Conservation (phyloP, 2,797 vertebrate species). For the Cryptoprocta ferox region DNA sequence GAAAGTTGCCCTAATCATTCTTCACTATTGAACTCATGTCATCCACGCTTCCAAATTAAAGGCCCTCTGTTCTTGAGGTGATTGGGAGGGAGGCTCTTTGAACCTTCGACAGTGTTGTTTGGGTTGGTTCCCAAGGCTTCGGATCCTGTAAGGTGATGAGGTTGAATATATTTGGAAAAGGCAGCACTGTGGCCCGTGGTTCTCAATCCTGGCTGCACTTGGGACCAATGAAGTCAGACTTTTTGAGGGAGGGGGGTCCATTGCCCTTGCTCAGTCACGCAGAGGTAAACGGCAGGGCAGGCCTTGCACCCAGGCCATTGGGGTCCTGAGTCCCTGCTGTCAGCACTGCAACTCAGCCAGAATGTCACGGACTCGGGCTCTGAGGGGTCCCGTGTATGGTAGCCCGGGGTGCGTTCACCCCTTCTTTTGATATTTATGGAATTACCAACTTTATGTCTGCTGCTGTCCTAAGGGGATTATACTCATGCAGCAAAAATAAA, state of each 20-base stretch:
- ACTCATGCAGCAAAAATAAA: background rate
- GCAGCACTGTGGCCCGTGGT: fast-evolving
- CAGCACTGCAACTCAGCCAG: background rate
- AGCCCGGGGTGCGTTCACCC: too few relatives aligned
- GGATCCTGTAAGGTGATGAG: background rate
- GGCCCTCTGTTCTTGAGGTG: background rate
- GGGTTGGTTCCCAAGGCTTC: background rate
- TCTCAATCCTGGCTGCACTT: background rate
- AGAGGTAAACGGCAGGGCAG: background rate
- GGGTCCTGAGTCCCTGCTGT: background rate
- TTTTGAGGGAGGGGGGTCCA: background rate
- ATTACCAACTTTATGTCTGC: background rate
- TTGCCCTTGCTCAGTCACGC: background rate
- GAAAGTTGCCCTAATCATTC: background rate
- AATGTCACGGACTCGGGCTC: background rate
- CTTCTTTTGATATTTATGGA: fast-evolving
- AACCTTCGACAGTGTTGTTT: background rate
- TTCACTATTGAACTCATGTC: background rate
- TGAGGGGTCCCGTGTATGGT: fast-evolving
- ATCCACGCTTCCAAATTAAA: background rate
- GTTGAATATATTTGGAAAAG: background rate
- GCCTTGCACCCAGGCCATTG: background rate
- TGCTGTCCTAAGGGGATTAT: background rate
- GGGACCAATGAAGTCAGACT: background rate
- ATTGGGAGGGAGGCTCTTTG: background rate